Evolutionary conservation across 1,140 invertebrate genomes (phyloP).

Genomic region (Hyposmocoma kahamanoa): DNA sequence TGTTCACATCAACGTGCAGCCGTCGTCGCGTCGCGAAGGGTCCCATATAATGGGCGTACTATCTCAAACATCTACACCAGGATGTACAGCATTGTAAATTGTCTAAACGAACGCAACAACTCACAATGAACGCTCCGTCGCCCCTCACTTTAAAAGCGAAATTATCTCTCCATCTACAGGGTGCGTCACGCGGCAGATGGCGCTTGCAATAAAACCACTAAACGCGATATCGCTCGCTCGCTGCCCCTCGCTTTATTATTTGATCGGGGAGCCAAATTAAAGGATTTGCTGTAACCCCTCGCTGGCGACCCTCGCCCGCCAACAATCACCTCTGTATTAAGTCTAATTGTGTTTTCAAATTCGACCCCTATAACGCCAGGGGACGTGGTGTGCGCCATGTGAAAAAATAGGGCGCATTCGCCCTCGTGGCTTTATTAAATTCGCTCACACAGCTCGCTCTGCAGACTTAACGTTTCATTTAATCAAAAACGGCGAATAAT

Average conservation of each 20-base stretch:
- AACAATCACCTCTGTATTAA: constrained; percentile 73
- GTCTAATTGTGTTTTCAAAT: constrained; percentile 73
- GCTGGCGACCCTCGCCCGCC: constrained; percentile 53
- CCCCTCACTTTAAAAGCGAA: constrained; percentile 56
- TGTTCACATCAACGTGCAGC: not conserved
- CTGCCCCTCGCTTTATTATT: constrained; percentile 68
- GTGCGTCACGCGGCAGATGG: constrained; percentile 61
- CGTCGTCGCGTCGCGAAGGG: not conserved
- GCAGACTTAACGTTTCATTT: constrained; percentile 11
- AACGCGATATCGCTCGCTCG: constrained; percentile 59
- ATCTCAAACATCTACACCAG: not conserved
- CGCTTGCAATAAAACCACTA: constrained; percentile 72
- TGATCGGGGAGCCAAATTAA: constrained; percentile 72
- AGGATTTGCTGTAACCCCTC: constrained; percentile 70
- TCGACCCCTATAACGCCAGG: constrained; percentile 57
- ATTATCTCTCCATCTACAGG: constrained; percentile 67
- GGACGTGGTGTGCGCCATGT: constrained; percentile 40
- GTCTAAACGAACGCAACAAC: constrained; percentile 61
- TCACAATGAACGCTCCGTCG: constrained; percentile 46
- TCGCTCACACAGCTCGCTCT: constrained; percentile 26
- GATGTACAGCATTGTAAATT: constrained; percentile 47
- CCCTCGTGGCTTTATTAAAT: constrained; percentile 58
- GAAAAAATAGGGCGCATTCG: constrained; percentile 58
- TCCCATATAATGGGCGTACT: not conserved
- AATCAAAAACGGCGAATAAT: constrained; percentile 21